phyloP scores from a whole-genome alignment of 2,888 invertebrate genomes.

The Cephus sareptanus region DNA sequence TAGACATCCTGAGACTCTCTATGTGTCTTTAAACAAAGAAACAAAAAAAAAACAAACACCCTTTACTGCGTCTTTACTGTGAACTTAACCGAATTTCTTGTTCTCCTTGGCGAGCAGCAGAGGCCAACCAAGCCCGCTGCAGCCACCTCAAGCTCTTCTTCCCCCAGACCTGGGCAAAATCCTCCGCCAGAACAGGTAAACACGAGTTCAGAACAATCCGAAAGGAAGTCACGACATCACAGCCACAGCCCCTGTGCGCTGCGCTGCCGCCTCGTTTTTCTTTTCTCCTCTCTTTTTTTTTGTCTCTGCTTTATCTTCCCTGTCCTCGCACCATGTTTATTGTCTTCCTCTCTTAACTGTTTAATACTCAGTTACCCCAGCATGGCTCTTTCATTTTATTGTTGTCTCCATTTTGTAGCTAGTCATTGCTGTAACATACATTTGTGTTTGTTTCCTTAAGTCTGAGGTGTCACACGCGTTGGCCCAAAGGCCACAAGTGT shows the following conservation, averaged over 20 bases:
- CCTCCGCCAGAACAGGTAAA: conserved; percentile 73
- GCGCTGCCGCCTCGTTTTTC: conserved; percentile 31
- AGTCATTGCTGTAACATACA: neutral
- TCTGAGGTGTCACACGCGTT: neutral
- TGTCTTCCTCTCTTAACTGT: neutral
- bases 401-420: conserved; percentile 1
- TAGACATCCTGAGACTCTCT: neutral
- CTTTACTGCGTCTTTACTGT: conserved; percentile 24
- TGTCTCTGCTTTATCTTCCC: conserved; percentile 32
- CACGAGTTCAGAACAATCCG: conserved; percentile 44
- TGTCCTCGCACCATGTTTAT: conserved; percentile 17
- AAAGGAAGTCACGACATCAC: conserved; percentile 24
- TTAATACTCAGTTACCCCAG: neutral
- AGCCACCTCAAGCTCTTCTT: conserved; percentile 68
- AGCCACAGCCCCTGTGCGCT: conserved; percentile 45
- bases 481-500: neutral
- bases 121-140: conserved; percentile 69
- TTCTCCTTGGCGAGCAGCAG: conserved; percentile 67
- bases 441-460: neutral
- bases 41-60: neutral
- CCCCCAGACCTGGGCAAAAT: conserved; percentile 70
- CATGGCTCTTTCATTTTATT: neutral
- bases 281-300: conserved; percentile 40
- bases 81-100: conserved; percentile 60
- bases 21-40: neutral